phyloP scores from a whole-genome alignment of 1,140 invertebrate genomes.

The Littorina saxatilis region DNA sequence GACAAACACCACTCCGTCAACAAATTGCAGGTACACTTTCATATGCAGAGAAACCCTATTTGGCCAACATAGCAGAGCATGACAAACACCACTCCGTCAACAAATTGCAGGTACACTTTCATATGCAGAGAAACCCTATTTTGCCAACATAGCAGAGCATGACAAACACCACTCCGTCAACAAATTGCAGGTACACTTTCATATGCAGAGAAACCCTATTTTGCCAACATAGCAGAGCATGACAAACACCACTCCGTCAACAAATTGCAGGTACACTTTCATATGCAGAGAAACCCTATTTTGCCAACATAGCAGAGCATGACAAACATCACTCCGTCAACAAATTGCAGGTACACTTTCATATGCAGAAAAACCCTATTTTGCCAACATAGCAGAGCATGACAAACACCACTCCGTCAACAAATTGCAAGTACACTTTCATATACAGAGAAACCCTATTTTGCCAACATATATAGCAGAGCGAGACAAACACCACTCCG shows the following conservation, averaged over 20 bases:
- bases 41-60: too few species aligned
- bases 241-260: constrained; percentile 71
- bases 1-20: constrained; percentile 71
- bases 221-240: constrained; percentile 68
- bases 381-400: constrained; percentile 68
- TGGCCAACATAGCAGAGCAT: constrained; percentile 68
- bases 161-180: constrained; percentile 71
- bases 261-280: constrained; percentile 68
- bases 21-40: constrained; percentile 69
- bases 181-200: constrained; percentile 69
- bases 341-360: constrained; percentile 68
- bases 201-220: too few species aligned
- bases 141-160: constrained; percentile 68
- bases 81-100: constrained; percentile 71
- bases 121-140: too few species aligned
- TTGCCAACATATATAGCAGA: constrained; percentile 70
- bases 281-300: too few species aligned
- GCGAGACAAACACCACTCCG: constrained; percentile 68
- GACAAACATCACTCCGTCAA: constrained; percentile 71
- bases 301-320: constrained; percentile 68
- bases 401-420: constrained; percentile 71
- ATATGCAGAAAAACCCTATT: too few species aligned
- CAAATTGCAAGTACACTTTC: constrained; percentile 68
- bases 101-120: constrained; percentile 69
- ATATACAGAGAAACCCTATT: too few species aligned